phyloP scores from a whole-genome alignment of 2,888 invertebrate genomes.

The Eustalomyia histrio region DNA sequence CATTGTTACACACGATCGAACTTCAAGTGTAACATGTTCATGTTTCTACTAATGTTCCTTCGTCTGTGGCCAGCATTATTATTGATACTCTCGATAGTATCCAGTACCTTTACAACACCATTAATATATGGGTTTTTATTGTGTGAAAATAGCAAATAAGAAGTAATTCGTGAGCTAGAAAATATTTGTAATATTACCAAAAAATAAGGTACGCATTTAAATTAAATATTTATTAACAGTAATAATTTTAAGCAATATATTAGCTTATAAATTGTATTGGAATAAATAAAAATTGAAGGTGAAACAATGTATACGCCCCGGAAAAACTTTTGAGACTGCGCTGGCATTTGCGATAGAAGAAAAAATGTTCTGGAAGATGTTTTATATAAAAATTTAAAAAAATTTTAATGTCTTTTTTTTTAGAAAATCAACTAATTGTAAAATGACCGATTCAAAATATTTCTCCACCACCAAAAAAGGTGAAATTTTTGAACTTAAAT shows the following conservation, averaged over 20 bases:
- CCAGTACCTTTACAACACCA: conserved; percentile 22
- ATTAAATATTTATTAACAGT: background rate
- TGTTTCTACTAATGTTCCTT: too few relatives aligned
- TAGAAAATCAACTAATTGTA: conserved; percentile 47
- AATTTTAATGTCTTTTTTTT: conserved; percentile 8
- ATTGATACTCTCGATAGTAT: too few relatives aligned
- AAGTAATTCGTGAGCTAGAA: conserved; percentile 48
- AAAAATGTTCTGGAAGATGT: background rate
- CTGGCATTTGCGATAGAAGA: background rate
- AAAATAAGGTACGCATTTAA: conserved; percentile 13
- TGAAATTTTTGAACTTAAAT: conserved; percentile 99
- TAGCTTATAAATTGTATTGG: background rate
- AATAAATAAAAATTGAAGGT: background rate
- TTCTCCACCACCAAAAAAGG: conserved; percentile 99
- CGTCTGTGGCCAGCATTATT: too few relatives aligned
- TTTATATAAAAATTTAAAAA: background rate
- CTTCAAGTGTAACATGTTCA: too few relatives aligned
- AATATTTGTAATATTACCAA: background rate
- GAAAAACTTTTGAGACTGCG: conserved; percentile 18
- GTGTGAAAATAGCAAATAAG: background rate
- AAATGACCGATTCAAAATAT: conserved; percentile 99
- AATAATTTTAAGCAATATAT: background rate
- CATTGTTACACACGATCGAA: too few relatives aligned
- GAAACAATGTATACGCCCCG: conserved; percentile 48
- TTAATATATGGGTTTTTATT: conserved; percentile 33